Conservation (phyloP, 2,888 invertebrate species). For the Anarsia innoxiella region DNA sequence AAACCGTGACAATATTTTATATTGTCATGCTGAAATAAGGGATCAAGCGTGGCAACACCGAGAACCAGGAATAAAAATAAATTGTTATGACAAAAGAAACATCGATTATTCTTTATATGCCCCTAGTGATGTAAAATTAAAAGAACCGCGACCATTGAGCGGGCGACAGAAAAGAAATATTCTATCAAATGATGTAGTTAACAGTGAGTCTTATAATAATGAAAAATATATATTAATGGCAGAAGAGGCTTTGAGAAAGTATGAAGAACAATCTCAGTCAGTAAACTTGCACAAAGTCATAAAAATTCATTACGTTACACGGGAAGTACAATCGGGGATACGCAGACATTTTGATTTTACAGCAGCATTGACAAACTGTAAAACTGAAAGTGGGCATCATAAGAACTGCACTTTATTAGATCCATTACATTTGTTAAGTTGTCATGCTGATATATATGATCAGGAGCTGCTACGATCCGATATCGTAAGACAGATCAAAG, state of each 20-base stretch:
- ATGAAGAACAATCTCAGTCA: constrained; percentile 28
- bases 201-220: constrained; percentile 11
- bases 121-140: too few species aligned
- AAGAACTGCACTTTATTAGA: constrained; percentile 28
- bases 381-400: too few species aligned
- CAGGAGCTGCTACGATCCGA: constrained; percentile 14
- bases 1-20: constrained; percentile 9
- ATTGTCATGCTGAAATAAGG: constrained; percentile 21
- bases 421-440: constrained; percentile 23
- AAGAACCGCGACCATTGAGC: too few species aligned
- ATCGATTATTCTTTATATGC: too few species aligned
- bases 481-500: constrained; percentile 20
- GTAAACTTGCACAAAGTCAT: constrained; percentile 36
- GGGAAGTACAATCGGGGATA: too few species aligned
- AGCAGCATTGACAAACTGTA: too few species aligned
- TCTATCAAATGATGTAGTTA: too few species aligned
- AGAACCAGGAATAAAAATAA: too few species aligned
- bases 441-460: constrained; percentile 23
- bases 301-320: too few species aligned
- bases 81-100: too few species aligned
- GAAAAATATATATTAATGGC: constrained; percentile 22
- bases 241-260: constrained; percentile 22
- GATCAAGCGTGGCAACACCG: constrained; percentile 19
- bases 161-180: too few species aligned
- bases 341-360: too few species aligned